These are phyloP conservation scores for Linhomoeus sp. DNA, from an alignment of 2,888 invertebrate species.

Conservation along the genomic window DNA sequence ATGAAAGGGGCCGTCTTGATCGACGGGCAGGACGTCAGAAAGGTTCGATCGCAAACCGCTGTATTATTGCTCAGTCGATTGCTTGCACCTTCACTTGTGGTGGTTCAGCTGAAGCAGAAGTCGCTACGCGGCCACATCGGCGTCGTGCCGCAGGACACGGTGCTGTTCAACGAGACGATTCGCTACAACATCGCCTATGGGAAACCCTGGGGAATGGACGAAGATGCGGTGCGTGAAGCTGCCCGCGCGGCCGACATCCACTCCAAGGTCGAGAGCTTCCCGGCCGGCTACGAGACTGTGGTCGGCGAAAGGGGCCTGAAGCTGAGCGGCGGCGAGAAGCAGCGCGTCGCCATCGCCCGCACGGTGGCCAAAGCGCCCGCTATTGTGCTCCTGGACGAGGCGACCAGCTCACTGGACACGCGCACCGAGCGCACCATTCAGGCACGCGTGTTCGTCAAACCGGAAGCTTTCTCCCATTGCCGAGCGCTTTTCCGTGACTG, in stretches of 20 bases:
- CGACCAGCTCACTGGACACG: conserved; percentile 67
- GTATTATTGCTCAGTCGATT: no score
- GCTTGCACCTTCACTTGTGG: no score
- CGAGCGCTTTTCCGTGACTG: neutral
- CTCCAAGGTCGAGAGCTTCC: conserved; percentile 68
- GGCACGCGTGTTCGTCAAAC: no score
- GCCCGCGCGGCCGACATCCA: conserved; percentile 85
- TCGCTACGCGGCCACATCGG: conserved; percentile 35
- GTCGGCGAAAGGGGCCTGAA: conserved; percentile 82
- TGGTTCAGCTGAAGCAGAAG: conserved; percentile 31
- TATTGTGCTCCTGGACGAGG: conserved; percentile 16
- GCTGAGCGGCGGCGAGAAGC: conserved; percentile 90
- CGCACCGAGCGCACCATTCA: conserved; percentile 78
- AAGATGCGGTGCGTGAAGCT: conserved; percentile 58
- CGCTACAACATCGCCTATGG: conserved; percentile 89
- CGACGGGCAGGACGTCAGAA: conserved; percentile 30
- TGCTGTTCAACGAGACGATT: conserved; percentile 28
- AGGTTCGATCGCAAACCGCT: no score
- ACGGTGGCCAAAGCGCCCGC: conserved; percentile 57
- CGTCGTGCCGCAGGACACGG: conserved; percentile 36
- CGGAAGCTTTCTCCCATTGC: no score
- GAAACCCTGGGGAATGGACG: conserved; percentile 49
- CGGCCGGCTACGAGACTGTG: conserved; percentile 42
- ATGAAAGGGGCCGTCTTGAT: conserved; percentile 28
- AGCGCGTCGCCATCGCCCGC: conserved; percentile 84